Percentiles rank a stretch among this genome's conserved stretches.
Conservation (phyloP, 2,888 invertebrate species). For the Cepaea hortensis region DNA sequence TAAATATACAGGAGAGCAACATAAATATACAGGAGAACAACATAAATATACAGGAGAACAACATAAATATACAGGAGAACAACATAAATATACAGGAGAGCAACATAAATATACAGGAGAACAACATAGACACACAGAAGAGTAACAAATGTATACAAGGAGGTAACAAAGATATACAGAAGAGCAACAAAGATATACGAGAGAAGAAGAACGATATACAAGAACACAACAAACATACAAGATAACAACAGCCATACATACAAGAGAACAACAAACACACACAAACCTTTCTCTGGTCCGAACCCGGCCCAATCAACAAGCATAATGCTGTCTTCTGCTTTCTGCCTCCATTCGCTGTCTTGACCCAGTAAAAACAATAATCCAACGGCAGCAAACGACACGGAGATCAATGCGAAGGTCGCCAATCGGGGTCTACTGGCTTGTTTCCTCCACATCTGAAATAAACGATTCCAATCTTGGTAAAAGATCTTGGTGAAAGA, state of each 20-base stretch:
- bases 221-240: no score
- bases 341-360: not conserved
- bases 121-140: no score
- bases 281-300: conserved; percentile 43
- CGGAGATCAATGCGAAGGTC: not conserved
- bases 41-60: no score
- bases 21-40: no score
- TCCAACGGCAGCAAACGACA: not conserved
- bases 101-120: no score
- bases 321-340: conserved; percentile 25
- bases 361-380: not conserved
- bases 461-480: not conserved
- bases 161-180: no score
- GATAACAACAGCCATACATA: not conserved
- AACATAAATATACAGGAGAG: no score
- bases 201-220: no score
- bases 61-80: no score
- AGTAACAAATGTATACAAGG: no score
- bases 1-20: no score
- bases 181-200: no score
- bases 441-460: not conserved
- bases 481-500: not conserved
- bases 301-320: conserved; percentile 44
- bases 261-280: not conserved
- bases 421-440: not conserved